Base-by-base conservation (phyloP, 2,113 vertebrate genomes). In the Seriola rivoliana region DNA sequence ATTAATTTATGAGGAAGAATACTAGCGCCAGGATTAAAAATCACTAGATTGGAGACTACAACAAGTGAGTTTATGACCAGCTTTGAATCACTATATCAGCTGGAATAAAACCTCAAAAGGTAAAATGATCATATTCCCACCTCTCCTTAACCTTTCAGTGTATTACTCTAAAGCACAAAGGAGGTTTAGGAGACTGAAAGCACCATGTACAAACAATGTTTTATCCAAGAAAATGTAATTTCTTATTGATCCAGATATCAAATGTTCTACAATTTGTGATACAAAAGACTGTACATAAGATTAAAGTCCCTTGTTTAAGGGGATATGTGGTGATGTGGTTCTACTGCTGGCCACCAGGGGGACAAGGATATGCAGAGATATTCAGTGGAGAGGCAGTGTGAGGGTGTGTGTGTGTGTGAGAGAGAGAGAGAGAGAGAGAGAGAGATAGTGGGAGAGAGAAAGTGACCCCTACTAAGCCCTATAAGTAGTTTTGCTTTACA, bases 331-430 rank as follows among this genome's bases (percentile, higher is more conserved):
- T 29, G 21, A 0, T 84, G 86, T 71, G 13, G 59, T 93, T 87
- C 57, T 65, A 13, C 64, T 46, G 17, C 17, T 85, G 80, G 38
- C 90, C 93, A 93, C 89, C 59, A 94, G 93, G 88, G 91, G 93
- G 92, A 86, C n/a, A 4, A 11, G 21, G 21, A 40, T 38, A 74
- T 82, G 75, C 59, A 81, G 29, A 70, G 64, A 78, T 52, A 54
- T 54, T 81, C 59, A 71, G 17, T 23, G 21, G 13, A 5, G 12
- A 73, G 21, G 11, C 36, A 76, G 68, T 78, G 63, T 54, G 42
- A 16, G 38, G 1, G 34, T 34, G 25, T 74, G 63, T 62, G 80
- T 16, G 58, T 12, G 46, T 13, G 46, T 4, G 52, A 52, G 13
- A 19, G 29, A n/a, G 38, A 1, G 16, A 1, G 40, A 70, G 36